Evolutionary conservation across 2,113 vertebrate genomes (phyloP).

Genomic region (Pagrus major): DNA sequence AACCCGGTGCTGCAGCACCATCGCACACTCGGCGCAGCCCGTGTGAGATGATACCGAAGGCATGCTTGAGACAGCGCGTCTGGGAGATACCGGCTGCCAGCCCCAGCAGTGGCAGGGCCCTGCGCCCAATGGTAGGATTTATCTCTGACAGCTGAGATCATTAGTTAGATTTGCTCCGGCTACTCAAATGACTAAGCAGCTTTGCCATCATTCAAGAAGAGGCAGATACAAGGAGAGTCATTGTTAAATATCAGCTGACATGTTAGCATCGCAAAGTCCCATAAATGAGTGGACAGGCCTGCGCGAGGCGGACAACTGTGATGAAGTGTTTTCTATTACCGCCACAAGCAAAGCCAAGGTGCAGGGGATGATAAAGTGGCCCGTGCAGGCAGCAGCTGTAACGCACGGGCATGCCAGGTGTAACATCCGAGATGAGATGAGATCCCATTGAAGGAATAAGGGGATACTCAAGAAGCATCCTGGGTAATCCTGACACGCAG

Average conservation of each 20-base stretch:
- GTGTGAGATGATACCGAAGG: constrained; percentile 48
- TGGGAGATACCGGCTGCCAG: constrained; percentile 45
- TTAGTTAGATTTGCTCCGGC: constrained; percentile 66
- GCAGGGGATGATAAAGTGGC: constrained; percentile 57
- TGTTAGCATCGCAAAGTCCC: constrained; percentile 51
- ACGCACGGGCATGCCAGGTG: constrained; percentile 43
- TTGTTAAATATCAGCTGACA: constrained; percentile 63
- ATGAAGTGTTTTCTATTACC: constrained; percentile 72
- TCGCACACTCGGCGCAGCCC: constrained; percentile 19
- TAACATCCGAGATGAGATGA: constrained; percentile 49
- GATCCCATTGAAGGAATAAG: constrained; percentile 57
- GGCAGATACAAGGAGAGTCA: constrained; percentile 49
- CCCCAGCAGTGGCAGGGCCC: constrained; percentile 37
- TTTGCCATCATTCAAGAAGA: constrained; percentile 46
- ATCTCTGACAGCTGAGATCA: constrained; percentile 70
- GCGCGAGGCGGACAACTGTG: constrained; percentile 54
- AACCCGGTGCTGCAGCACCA: constrained; percentile 20
- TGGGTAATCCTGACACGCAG: constrained; percentile 49
- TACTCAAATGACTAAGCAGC: constrained; percentile 69
- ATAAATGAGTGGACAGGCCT: constrained; percentile 57
- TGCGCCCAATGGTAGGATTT: constrained; percentile 53
- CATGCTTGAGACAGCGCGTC: constrained; percentile 35
- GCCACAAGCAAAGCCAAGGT: constrained; percentile 61
- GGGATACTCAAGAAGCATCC: constrained; percentile 47
- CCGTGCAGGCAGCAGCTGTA: constrained; percentile 40